Evolutionary conservation across 2,797 vertebrate species (phyloP).

Genomic region (Nannoperca obscura): DNA sequence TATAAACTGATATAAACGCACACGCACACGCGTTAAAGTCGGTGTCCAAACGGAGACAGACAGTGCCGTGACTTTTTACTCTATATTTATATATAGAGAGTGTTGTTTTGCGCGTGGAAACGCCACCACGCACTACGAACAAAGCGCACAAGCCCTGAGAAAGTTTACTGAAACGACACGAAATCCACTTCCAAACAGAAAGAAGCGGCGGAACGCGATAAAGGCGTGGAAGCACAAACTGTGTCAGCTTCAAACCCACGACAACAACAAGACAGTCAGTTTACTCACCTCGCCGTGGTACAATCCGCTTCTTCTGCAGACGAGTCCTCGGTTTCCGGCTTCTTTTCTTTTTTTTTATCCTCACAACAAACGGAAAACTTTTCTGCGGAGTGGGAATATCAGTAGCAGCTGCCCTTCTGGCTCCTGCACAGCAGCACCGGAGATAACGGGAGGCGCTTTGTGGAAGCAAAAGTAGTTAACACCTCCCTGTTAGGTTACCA

Average conservation of each 20-base stretch:
- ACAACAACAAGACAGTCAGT: constrained; percentile 31
- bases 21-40: constrained; percentile 36
- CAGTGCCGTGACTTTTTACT: constrained; percentile 40
- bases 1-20: constrained; percentile 4
- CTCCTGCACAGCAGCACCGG: constrained; percentile 70
- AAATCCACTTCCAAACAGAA: constrained; percentile 27
- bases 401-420: constrained; percentile 58
- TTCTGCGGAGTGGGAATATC: constrained; percentile 58
- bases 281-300: constrained; percentile 70
- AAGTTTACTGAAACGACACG: constrained; percentile 57
- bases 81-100: not conserved
- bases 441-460: constrained; percentile 83
- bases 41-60: constrained; percentile 47
- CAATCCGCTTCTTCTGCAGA: constrained; percentile 65
- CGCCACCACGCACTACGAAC: constrained; percentile 12
- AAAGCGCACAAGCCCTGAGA: constrained; percentile 33
- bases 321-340: constrained; percentile 67
- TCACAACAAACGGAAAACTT: constrained; percentile 79
- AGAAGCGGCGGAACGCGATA: constrained; percentile 19
- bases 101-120: constrained; percentile 31
- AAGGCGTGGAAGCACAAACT: constrained; percentile 48
- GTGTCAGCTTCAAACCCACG: constrained; percentile 51
- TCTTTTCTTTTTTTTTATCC: constrained; percentile 78
- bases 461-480: constrained; percentile 84
- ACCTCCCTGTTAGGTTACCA: constrained; percentile 82